Percentiles rank a stretch among this genome's conserved stretches.
Conservation (phyloP, 2,113 vertebrate genomes). For the Ailurus styani region DNA sequence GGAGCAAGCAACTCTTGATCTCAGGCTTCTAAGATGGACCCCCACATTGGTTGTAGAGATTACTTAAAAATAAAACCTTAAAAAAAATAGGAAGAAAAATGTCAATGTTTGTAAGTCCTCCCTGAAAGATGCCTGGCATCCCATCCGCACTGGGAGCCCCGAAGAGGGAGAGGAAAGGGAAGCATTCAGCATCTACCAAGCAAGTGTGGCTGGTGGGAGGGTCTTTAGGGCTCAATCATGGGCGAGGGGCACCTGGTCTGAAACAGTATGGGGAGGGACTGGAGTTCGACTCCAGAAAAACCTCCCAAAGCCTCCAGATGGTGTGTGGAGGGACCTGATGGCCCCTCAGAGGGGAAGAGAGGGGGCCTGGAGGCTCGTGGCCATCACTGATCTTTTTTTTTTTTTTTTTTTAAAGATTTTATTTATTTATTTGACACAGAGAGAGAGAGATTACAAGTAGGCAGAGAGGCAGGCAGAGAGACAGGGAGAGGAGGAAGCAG, state of each 20-base stretch:
- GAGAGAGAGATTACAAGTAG: no score
- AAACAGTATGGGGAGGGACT: neutral
- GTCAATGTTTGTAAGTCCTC: neutral
- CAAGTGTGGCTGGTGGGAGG: neutral
- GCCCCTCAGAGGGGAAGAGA: neutral
- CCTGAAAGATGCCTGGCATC: neutral
- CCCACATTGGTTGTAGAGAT: neutral
- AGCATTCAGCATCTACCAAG: neutral
- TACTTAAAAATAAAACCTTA: neutral
- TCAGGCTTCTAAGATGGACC: neutral
- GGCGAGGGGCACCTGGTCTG: neutral
- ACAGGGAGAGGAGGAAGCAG: no score
- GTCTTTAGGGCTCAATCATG: neutral
- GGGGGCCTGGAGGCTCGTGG: neutral
- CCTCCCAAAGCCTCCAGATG: neutral
- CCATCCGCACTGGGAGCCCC: neutral
- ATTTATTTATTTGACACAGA: no score
- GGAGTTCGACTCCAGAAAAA: neutral
- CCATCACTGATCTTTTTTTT: neutral
- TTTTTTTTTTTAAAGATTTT: no score
- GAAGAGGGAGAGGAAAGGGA: constrained; percentile 19
- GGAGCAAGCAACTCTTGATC: neutral
- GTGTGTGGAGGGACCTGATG: neutral
- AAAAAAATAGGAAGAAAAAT: neutral
- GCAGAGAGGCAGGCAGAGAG: no score